Base-by-base conservation (phyloP, 2,888 invertebrate genomes). In the Calliopum simillimum region DNA sequence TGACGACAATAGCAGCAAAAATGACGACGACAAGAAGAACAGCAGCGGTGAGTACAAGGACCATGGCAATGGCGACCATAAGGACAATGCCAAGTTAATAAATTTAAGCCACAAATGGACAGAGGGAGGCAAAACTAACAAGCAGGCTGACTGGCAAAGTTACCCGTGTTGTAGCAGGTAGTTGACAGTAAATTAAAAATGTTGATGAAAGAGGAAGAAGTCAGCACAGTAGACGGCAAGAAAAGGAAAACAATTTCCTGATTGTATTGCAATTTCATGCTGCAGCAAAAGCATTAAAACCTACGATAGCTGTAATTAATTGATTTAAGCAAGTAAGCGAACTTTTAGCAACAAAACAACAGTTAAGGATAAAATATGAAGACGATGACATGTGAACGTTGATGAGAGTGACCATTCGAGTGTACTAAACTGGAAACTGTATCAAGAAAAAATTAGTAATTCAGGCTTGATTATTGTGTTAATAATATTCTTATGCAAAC, bases 81-180 rank as follows among this genome's bases (percentile, higher is more conserved):
- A 33, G 8, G 33, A 33, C 33, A 33, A 33, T 3, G 49, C 46
- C 25, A 58, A 58, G 56, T 58, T 58, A 59, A 58, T 67, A 46
- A 46, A 21, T 56, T 59, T 59, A 53, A 43, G 44, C 61, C 61
- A 51, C 53, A 68, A 68, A 51, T 56, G 41, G 59, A 59, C 19
- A 59, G 43, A 56, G n/a, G 53, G 44, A 55, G 46, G 21, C 19
- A 56, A 13, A 23, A 56, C 13, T 33, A 56, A 56, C 56, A 56
- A 56, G n/a, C 16, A 49, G 49, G n/a, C 16, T 12, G n/a, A 16
- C 4, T 49, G 49, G n/a, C n/a, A 0, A 49, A 49, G 49, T 16
- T 49, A 49, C 49, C 6, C 16, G 4, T 49, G 49, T 49, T 16
- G n/a, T 53, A 19, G 14, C 49, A n/a, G 14, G 46, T 25, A 47